Conservation (phyloP, 2,113 vertebrate species). For the Cyanoderma ruficeps region DNA sequence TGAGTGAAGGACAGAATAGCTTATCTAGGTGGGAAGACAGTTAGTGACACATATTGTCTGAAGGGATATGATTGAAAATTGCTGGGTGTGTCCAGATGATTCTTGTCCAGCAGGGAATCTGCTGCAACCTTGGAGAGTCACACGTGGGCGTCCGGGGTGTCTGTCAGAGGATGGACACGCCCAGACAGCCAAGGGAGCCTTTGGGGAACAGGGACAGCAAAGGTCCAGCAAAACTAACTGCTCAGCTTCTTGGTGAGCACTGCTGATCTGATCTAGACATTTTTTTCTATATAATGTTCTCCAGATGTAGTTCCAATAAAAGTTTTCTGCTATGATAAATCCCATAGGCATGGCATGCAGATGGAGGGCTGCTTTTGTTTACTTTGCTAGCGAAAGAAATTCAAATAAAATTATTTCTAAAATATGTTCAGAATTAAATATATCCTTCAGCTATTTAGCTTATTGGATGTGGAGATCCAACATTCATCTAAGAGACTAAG, state of each 20-base stretch:
- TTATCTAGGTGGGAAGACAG: neutral
- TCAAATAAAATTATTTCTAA: neutral
- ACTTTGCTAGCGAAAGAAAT: neutral
- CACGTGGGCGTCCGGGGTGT: rapidly evolving
- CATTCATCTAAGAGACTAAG: neutral
- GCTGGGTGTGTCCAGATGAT: neutral
- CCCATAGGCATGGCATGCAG: neutral
- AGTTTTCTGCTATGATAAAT: neutral
- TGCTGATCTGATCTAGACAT: neutral
- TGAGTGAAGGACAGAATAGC: neutral
- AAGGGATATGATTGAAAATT: neutral
- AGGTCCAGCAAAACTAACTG: neutral
- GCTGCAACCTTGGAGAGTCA: neutral
- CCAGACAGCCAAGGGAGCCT: neutral
- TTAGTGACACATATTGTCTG: neutral
- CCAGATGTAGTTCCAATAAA: neutral
- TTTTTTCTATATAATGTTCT: neutral
- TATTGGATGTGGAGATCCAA: neutral
- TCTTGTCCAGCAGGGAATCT: neutral
- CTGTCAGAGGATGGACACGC: neutral
- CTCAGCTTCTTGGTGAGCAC: neutral
- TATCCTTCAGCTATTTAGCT: neutral
- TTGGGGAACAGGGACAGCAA: rapidly evolving
- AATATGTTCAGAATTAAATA: conserved; percentile 29
- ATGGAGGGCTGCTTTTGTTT: neutral